Percentiles rank a stretch among this genome's conserved stretches.
Conservation (phyloP, 2,113 vertebrate genomes). For the Pungitius pungitius region DNA sequence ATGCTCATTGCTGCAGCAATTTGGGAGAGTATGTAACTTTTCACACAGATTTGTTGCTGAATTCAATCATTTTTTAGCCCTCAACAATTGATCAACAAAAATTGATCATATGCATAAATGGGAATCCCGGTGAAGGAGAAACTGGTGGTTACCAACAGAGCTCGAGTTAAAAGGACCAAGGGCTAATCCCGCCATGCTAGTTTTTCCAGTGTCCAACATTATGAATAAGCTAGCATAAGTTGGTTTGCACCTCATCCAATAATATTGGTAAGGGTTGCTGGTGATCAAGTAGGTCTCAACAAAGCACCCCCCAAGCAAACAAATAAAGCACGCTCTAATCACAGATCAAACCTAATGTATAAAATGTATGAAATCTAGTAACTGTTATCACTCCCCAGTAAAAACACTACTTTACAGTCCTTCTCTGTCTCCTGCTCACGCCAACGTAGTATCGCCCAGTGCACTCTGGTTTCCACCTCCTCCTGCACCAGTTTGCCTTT, state of each 20-base stretch:
- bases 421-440: neutral
- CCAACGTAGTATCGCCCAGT: slow-evolving; percentile 1
- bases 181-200: neutral
- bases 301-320: too few relatives aligned
- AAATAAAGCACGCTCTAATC: too few relatives aligned
- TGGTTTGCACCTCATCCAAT: neutral
- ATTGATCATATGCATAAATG: neutral
- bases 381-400: too few relatives aligned
- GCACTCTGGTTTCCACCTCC: neutral
- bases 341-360: neutral
- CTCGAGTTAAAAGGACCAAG: neutral
- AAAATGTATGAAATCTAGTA: neutral
- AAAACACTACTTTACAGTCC: neutral
- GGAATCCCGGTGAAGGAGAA: too few relatives aligned
- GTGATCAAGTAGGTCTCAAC: neutral
- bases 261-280: neutral
- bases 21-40: neutral
- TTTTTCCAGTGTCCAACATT: neutral
- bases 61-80: too few relatives aligned
- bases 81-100: too few relatives aligned
- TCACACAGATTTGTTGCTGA: too few relatives aligned
- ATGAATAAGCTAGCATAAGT: neutral
- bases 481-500: neutral
- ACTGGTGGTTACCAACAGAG: too few relatives aligned
- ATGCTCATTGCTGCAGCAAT: too few relatives aligned